phyloP scores from a whole-genome alignment of 2,797 vertebrate genomes.

The Myioborus miniatus region DNA sequence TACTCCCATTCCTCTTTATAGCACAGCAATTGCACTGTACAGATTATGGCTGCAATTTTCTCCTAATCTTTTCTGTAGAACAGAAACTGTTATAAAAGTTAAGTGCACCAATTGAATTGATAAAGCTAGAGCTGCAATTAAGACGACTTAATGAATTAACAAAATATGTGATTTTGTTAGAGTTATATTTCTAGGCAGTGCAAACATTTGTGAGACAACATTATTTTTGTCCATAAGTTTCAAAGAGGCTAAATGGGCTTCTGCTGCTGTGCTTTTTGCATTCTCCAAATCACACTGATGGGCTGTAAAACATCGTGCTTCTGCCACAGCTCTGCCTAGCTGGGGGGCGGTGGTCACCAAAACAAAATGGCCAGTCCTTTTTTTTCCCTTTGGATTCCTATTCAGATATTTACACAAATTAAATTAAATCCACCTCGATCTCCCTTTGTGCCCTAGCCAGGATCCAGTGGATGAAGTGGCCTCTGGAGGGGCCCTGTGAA shows the following conservation, averaged over 20 bases:
- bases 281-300: background rate
- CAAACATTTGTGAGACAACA: background rate
- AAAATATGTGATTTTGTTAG: constrained; percentile 19
- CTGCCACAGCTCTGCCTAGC: background rate
- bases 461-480: background rate
- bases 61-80: constrained; percentile 79
- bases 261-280: background rate
- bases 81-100: constrained; percentile 73
- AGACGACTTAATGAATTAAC: constrained; percentile 50
- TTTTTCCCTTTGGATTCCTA: background rate
- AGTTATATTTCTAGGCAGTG: background rate
- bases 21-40: constrained; percentile 74
- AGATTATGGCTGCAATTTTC: constrained; percentile 85
- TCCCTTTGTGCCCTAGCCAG: background rate
- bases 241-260: background rate
- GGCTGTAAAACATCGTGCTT: background rate
- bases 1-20: constrained; percentile 81
- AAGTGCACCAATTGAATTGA: constrained; percentile 68
- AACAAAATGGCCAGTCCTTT: accelerated
- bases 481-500: background rate
- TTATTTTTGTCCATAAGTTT: background rate
- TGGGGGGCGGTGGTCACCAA: accelerated
- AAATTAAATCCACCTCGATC: background rate
- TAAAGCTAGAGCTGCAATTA: constrained; percentile 65
- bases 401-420: background rate